Conservation (phyloP, 2,888 invertebrate genomes). For the Lutraria lutraria region DNA sequence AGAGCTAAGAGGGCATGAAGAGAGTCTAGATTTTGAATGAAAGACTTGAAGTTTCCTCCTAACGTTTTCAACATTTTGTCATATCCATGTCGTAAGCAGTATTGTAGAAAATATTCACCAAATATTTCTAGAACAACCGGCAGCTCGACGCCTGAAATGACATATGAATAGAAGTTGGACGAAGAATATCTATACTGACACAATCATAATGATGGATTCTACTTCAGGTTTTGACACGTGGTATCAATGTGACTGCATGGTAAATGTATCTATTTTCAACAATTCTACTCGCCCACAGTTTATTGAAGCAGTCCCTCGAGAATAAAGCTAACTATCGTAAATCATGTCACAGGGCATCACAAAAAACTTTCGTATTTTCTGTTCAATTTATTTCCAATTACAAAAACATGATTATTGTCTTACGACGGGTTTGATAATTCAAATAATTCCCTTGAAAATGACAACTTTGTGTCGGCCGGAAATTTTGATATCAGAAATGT, state of each 20-base stretch:
- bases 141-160: slow-evolving; percentile 80
- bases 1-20: slow-evolving; percentile 85
- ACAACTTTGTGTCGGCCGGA: not conserved
- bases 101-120: slow-evolving; percentile 84
- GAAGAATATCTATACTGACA: not conserved
- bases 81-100: slow-evolving; percentile 84
- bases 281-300: not conserved
- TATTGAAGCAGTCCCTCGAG: not conserved
- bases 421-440: not conserved
- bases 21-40: slow-evolving; percentile 85
- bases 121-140: slow-evolving; percentile 84
- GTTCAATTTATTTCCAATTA: not conserved
- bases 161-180: not conserved
- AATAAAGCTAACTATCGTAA: too few relatives aligned
- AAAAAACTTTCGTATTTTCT: not conserved
- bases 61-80: slow-evolving; percentile 85
- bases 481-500: not conserved
- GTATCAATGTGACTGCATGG: not conserved
- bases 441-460: not conserved
- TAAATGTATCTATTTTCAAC: not conserved
- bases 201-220: not conserved
- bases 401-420: not conserved
- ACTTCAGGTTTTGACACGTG: not conserved
- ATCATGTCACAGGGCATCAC: not conserved
- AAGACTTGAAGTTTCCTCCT: slow-evolving; percentile 82